Evolutionary conservation across 2,888 invertebrate genomes (phyloP), one percentile per base, ranked within the genome.

Genomic region (Netelia fuscicornis): DNA sequence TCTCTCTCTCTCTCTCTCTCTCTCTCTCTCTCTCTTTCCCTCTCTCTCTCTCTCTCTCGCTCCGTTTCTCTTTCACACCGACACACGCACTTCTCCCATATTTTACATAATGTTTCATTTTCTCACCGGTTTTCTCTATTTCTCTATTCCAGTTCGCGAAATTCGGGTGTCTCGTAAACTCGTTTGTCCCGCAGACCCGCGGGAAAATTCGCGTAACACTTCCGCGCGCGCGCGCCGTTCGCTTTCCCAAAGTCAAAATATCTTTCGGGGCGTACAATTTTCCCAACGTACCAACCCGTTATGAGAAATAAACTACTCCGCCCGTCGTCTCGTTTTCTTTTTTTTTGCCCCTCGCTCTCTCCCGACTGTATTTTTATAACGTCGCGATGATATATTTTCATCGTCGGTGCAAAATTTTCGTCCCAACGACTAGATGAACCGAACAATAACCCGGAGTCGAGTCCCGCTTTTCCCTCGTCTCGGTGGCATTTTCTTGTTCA

Each of bases 41-140:
- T 17, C 0, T 17, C 17, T 17, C 17, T 17, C 17, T 17, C 17
- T 17, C 17, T 17, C 17, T 17, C 17, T 17, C 17, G 17, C 17
- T 17, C 17, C 17, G 17, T 17, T 17, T 17, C 17, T 17, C 17
- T 17, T 17, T 17, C 17, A 17, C 17, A 37, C 62, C 8, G n/a
- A 6, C 23, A 9, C 48, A 48, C 11, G 2, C 48, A 13, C 30
- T 30, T 5, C 60, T 60, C 20, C 5, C 11, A 11, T 48, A 11
- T 83, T 75, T 79, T 68, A 10, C 60, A 56, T 64, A 68, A 68
- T 56, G 44, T 68, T 75, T 83, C 62, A 79, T 83, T 83, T 72
- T 67, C 77, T 25, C 54, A 64, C 64, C 81, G 70, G 48, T 75
- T 65, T 64, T 17, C 17, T 17, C 10, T 13, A 48, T 65, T 64